Evolutionary conservation across 2,113 vertebrate genomes (phyloP).

Genomic region (Eulacestoma nigropectus): DNA sequence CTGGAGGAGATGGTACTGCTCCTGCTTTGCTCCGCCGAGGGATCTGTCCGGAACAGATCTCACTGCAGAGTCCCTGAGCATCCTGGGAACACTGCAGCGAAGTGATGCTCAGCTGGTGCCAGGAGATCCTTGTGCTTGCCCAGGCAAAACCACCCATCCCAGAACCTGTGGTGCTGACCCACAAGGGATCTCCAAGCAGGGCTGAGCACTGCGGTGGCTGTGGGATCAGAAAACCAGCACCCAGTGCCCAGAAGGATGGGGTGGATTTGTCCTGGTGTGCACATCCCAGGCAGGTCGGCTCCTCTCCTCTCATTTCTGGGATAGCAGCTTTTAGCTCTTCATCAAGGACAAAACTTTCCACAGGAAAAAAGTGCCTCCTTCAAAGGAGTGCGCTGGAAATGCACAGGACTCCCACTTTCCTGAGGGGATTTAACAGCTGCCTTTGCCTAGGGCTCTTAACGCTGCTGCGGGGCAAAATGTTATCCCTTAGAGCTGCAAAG

Average conservation of each 20-base stretch:
- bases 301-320: background rate
- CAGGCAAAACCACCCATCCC: background rate
- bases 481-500: background rate
- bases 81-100: accelerated
- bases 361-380: background rate
- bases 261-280: background rate
- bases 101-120: accelerated
- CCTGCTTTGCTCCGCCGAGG: background rate
- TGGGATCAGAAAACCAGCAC: background rate
- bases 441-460: accelerated
- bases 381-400: background rate
- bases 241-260: accelerated
- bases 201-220: background rate
- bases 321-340: background rate
- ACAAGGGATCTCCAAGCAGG: background rate
- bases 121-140: background rate
- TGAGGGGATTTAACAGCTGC: background rate
- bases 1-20: background rate
- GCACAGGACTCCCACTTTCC: background rate
- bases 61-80: accelerated
- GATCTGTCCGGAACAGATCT: background rate
- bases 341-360: background rate
- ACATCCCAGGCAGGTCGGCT: accelerated
- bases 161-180: background rate
- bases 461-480: accelerated